Evolutionary conservation across 2,113 vertebrate genomes (phyloP).

Genomic region (Oncorhynchus masou): DNA sequence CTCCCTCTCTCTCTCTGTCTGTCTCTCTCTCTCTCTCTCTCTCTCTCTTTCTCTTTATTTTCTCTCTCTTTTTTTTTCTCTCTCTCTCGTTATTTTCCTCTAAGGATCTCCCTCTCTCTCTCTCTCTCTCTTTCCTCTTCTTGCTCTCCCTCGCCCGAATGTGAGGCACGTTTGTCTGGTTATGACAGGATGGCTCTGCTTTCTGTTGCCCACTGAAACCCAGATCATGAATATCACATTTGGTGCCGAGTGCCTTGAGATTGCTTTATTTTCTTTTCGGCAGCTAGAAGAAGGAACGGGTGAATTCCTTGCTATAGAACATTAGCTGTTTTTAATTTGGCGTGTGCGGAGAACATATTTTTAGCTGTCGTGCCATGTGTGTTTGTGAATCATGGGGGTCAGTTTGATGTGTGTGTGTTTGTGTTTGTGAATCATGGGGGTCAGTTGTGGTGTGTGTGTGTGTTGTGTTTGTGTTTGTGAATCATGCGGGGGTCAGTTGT

Average conservation of each 20-base stretch:
- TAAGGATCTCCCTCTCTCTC: neutral
- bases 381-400: no score
- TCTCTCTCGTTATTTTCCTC: no score
- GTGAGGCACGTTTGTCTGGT: slow-evolving; percentile 55
- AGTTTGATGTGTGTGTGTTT: no score
- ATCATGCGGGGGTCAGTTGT: no score
- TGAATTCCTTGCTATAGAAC: slow-evolving; percentile 40
- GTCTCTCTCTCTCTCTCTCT: no score
- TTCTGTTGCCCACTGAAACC: slow-evolving; percentile 50
- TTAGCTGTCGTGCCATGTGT: slow-evolving; percentile 25
- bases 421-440: no score
- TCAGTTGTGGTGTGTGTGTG: neutral
- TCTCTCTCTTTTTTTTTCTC: no score
- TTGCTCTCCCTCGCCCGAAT: slow-evolving; percentile 28
- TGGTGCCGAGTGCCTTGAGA: slow-evolving; percentile 68
- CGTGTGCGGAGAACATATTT: slow-evolving; percentile 28
- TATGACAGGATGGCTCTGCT: slow-evolving; percentile 61
- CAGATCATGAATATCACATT: slow-evolving; percentile 75
- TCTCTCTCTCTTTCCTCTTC: neutral
- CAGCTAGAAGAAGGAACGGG: slow-evolving; percentile 56
- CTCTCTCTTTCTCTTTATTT: no score
- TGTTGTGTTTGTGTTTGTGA: no score
- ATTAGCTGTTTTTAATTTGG: slow-evolving; percentile 57
- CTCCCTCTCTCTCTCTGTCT: no score
- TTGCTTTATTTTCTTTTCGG: slow-evolving; percentile 70